Base-by-base conservation (phyloP, 2,888 invertebrate genomes). In the Agrypnus murinus region DNA sequence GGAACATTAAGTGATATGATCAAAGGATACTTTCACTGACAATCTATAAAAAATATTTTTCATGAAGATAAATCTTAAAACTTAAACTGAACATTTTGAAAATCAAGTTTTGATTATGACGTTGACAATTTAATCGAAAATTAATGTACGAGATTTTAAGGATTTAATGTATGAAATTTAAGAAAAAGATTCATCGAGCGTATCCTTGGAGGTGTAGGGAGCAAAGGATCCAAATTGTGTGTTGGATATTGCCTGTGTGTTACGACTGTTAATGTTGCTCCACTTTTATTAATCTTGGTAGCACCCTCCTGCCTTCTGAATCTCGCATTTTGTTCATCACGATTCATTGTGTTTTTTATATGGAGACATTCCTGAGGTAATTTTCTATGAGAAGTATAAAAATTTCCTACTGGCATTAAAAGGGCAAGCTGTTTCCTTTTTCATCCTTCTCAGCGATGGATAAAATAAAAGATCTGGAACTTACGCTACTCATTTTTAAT, bases 251-350 rank as follows among this genome's bases (percentile, higher is more conserved):
- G 73, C 65, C 66, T 71, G 73, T 73, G 71, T 71, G 75, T 71
- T 71, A 71, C 62, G 75, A 75, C 75, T 75, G 69, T 72, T 75
- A 75, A 75, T 75, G 73, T 65, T 65, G 71, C 71, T 65, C 57
- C 65, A 69, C 71, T 74, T 73, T 74, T 74, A 74, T 74, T 74
- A 74, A 74, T 74, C 74, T 63, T 38, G 36, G 66, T 68, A n/a
- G 25, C 43, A 36, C 19, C 55, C 63, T 48, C 32, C 43, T 32
- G n/a, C 55, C 34, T 66, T 36, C 58, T 38, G 40, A 66, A 59
- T 66, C 48, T 55, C 48, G 15, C 50, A 65, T 58, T 25, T 58
- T 59, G 66, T 59, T 66, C 48, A 48, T 48, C 46, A 38, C 46
- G 65, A 57, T 66, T 66, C 17, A 66, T 66, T 66, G 45, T 48